Base-by-base conservation (phyloP, 2,113 vertebrate species). In the Eudyptes chrysolophus region DNA sequence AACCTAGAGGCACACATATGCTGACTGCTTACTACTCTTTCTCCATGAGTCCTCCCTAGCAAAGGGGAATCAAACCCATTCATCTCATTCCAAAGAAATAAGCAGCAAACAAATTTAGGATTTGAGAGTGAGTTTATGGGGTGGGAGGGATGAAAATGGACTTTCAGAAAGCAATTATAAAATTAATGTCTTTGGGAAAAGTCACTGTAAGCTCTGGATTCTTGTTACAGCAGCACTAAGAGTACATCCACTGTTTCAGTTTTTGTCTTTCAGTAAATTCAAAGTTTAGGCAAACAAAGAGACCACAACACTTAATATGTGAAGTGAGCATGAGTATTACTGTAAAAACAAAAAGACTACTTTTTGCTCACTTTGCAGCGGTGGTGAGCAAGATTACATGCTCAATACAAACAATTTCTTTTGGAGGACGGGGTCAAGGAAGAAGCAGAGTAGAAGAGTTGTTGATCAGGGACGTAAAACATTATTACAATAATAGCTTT, bases 301-400 rank as follows among this genome's bases (percentile, higher is more conserved):
- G 4, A 46, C 3, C 1, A 10, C 2, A 2, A 49, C 10, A 60
- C 27, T 70, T 32, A 25, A 48, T 42, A 38, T 1, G 19, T 22
- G 4, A 83, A 75, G 32, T 29, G 0, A 58, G 34, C 40, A 5
- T 6, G 3, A 58, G 8, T 40, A 34, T 42, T 36, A 54, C 2
- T 61, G 29, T 17, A 36, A 86, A 42, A 42, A 6, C 16, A 58
- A 58, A 30, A 32, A 49, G 6, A 6, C 7, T 24, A 22, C 7
- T 54, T 55, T 49, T 34, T 38, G 8, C 24, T 72, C 38, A 17
- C 13, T 91, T 80, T 11, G 8, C 14, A 42, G n/a, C 5, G 11
- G 5, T 14, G 9, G 15, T 36, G 10, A 70, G 17, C 29, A 71
- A 70, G 20, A 79, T 22, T 49, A 40, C 11, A 29, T 14, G 55